A percentile compares a stretch with the other conserved stretches of the same genome.
Conservation (phyloP, 2,888 invertebrate species). For the Cepaea hortensis region DNA sequence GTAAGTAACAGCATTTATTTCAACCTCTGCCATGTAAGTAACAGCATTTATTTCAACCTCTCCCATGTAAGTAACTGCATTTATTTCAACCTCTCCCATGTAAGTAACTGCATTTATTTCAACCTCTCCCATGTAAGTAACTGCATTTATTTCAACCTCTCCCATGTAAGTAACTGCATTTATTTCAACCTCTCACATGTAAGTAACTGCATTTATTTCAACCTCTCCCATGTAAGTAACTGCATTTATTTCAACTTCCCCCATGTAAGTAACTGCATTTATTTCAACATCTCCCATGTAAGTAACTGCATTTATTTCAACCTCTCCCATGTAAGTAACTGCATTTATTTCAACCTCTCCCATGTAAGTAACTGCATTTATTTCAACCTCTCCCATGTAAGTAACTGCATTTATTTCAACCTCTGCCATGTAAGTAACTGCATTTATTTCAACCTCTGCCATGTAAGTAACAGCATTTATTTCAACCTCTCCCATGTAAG, state of each 20-base stretch:
- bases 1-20: no score
- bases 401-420: conserved; percentile 41
- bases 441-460: background rate
- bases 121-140: background rate
- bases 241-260: background rate
- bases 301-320: background rate
- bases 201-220: background rate
- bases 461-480: background rate
- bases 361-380: background rate
- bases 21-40: background rate
- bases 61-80: background rate
- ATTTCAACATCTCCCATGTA: background rate
- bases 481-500: background rate
- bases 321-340: background rate
- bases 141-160: background rate
- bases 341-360: background rate
- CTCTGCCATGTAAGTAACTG: no score
- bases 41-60: background rate
- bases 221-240: background rate
- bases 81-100: background rate
- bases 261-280: background rate
- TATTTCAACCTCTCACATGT: background rate
- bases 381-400: background rate
- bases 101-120: background rate
- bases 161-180: background rate